phyloP scores from a whole-genome alignment of 2,888 invertebrate genomes.

The Corbicula japonica region DNA sequence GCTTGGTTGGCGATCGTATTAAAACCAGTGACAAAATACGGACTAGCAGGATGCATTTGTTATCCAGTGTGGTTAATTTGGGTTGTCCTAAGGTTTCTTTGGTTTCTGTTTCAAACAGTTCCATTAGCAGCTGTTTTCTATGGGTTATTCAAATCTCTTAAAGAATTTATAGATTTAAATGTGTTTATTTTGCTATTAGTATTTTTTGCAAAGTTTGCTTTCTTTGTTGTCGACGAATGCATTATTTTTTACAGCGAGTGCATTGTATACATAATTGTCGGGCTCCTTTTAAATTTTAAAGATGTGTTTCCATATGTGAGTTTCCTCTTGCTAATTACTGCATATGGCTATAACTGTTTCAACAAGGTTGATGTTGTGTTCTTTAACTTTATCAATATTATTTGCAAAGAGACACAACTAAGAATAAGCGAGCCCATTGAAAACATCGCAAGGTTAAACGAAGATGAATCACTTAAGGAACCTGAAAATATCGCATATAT shows the following conservation, averaged over 20 bases:
- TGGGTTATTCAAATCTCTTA: neutral
- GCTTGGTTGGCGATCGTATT: neutral
- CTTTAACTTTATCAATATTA: neutral
- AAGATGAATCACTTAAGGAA: neutral
- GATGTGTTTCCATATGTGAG: neutral
- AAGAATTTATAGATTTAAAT: neutral
- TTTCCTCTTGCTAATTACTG: neutral
- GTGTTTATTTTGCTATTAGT: neutral
- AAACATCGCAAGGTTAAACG: neutral
- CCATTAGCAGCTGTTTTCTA: neutral
- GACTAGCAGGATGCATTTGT: neutral
- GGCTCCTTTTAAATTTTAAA: neutral
- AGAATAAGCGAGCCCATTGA: neutral
- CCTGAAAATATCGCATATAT: neutral
- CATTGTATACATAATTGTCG: neutral
- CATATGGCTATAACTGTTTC: conserved; percentile 6
- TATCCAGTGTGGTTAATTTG: too few relatives aligned
- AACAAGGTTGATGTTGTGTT: neutral
- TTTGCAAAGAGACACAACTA: neutral
- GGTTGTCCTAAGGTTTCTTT: neutral
- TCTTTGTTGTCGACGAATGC: neutral
- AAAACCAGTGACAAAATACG: neutral
- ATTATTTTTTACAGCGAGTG: neutral
- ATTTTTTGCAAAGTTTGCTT: neutral
- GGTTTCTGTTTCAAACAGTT: neutral